phyloP scores from a whole-genome alignment of 2,888 invertebrate genomes.

The Limnephilus marmoratus region DNA sequence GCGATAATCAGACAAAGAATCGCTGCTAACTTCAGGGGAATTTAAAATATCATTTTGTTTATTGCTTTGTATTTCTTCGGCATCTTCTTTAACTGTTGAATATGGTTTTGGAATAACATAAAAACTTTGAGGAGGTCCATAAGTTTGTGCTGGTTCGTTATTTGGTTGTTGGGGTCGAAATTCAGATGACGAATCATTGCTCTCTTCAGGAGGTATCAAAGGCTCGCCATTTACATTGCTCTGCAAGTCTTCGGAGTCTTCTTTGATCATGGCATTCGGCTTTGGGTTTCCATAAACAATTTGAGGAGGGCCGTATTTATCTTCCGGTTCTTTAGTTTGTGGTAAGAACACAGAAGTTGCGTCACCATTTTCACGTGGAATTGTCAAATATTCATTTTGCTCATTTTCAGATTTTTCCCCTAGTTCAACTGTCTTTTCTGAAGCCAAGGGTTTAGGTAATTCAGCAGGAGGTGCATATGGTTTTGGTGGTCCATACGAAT shows the following conservation, averaged over 20 bases:
- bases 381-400: neutral
- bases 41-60: neutral
- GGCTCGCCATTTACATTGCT: neutral
- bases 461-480: neutral
- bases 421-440: neutral
- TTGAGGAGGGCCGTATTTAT: constrained; percentile 29
- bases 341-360: neutral
- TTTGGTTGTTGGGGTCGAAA: constrained; percentile 2
- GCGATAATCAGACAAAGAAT: neutral
- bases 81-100: neutral
- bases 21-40: neutral
- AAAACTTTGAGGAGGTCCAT: neutral
- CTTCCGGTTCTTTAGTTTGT: neutral
- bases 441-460: neutral
- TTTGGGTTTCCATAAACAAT: constrained; percentile 37
- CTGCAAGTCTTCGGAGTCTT: neutral
- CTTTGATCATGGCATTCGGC: neutral
- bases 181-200: constrained; percentile 14
- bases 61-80: neutral
- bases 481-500: constrained; percentile 27
- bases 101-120: neutral
- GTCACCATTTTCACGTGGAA: neutral
- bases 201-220: neutral
- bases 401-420: neutral
- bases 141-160: neutral